phyloP scores from a whole-genome alignment of 1,140 invertebrate species.

The Sycophila sp. region DNA sequence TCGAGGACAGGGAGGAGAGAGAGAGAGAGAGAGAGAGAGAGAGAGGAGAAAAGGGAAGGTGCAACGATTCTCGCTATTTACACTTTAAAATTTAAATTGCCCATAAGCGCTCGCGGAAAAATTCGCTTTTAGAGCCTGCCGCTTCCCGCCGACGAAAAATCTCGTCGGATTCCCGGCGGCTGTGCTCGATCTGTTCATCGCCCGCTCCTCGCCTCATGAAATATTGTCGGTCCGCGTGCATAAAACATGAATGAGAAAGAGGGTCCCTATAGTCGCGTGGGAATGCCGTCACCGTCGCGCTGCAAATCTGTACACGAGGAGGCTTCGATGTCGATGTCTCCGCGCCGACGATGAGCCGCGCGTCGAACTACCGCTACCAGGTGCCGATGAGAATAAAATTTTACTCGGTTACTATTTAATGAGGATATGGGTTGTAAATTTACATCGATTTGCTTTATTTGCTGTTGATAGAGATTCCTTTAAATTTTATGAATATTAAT shows the following conservation, averaged over 20 bases:
- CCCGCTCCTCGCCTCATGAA: constrained; percentile 53
- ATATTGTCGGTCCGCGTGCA: constrained; percentile 59
- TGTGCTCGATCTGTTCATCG: constrained; percentile 52
- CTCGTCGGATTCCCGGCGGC: constrained; percentile 41
- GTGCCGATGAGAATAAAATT: too few relatives aligned
- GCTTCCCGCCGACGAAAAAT: neutral
- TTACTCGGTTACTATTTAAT: too few relatives aligned
- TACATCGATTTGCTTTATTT: too few relatives aligned
- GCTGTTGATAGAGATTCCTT: too few relatives aligned
- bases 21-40: too few relatives aligned
- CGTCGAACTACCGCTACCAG: too few relatives aligned
- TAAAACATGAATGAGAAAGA: constrained; percentile 56
- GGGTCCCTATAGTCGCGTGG: constrained; percentile 44
- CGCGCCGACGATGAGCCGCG: neutral
- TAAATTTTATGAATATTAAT: too few relatives aligned
- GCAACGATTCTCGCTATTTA: constrained; percentile 32
- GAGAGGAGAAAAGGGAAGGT: neutral
- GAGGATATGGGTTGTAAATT: too few relatives aligned
- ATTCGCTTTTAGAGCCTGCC: constrained; percentile 33
- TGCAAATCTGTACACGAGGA: constrained; percentile 26
- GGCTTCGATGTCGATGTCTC: too few relatives aligned
- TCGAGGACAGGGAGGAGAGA: too few relatives aligned
- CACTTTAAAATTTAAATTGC: constrained; percentile 40
- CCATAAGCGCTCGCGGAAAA: constrained; percentile 33
- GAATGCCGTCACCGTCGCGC: constrained; percentile 34